Evolutionary conservation across 1,140 invertebrate genomes (phyloP).

Genomic region (Diachasma alloeum): DNA sequence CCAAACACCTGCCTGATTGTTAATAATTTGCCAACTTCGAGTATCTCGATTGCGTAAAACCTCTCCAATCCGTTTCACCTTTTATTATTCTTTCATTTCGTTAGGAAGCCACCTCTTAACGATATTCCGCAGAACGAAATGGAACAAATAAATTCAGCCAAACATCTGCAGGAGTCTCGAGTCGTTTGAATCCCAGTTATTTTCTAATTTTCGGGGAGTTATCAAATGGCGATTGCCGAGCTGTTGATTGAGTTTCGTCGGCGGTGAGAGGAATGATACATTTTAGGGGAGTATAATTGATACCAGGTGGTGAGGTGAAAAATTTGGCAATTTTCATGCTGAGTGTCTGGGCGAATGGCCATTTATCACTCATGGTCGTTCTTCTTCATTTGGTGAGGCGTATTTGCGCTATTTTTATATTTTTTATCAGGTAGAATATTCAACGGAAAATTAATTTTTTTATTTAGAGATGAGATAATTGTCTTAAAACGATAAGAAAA

Average conservation of each 20-base stretch:
- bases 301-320: neutral
- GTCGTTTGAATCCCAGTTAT: neutral
- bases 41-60: slow-evolving; percentile 33
- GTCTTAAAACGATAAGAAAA: too few relatives aligned
- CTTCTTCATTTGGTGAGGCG: neutral
- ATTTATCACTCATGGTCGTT: neutral
- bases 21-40: slow-evolving; percentile 52
- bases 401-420: too few relatives aligned
- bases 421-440: too few relatives aligned
- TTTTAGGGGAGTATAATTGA: neutral
- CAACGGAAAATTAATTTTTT: too few relatives aligned
- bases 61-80: slow-evolving; percentile 20
- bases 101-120: neutral
- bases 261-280: neutral
- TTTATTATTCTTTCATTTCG: slow-evolving; percentile 17
- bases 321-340: neutral
- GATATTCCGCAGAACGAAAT: neutral
- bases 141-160: neutral
- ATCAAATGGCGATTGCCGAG: neutral
- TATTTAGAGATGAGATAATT: too few relatives aligned
- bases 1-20: slow-evolving; percentile 56
- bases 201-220: slow-evolving; percentile 11
- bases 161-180: neutral
- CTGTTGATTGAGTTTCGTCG: neutral
- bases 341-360: neutral